Percentiles rank a stretch among this genome's conserved stretches.
Conservation (phyloP, 2,113 vertebrate genomes). For the Triplophysa dalaica region DNA sequence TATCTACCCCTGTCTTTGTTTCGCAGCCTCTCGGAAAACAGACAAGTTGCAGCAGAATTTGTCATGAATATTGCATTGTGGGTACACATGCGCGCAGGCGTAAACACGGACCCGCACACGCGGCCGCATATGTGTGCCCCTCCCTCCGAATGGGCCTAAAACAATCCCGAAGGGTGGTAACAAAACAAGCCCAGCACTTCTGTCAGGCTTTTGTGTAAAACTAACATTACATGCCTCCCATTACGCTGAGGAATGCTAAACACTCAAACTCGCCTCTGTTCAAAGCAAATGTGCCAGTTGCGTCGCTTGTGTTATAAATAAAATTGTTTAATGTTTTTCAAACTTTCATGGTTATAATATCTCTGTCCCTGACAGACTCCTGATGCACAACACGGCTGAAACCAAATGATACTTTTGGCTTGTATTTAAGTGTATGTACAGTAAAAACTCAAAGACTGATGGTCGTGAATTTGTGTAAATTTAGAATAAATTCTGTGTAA, state of each 20-base stretch:
- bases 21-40: slow-evolving; percentile 62
- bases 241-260: slow-evolving; percentile 24
- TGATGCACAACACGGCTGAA: background rate
- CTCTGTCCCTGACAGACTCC: background rate
- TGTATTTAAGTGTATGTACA: background rate
- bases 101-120: slow-evolving; percentile 21
- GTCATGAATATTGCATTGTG: slow-evolving; percentile 76
- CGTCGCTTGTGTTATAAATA: slow-evolving; percentile 13
- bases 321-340: slow-evolving; percentile 8
- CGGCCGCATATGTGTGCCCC: slow-evolving; percentile 21
- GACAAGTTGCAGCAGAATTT: slow-evolving; percentile 68
- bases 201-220: slow-evolving; percentile 34
- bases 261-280: background rate
- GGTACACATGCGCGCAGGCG: background rate
- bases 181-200: slow-evolving; percentile 48
- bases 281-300: background rate
- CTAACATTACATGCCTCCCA: slow-evolving; percentile 36
- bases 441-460: background rate
- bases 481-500: too few relatives aligned
- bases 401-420: too few relatives aligned
- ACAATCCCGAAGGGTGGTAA: slow-evolving; percentile 37
- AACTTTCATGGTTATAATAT: background rate
- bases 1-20: slow-evolving; percentile 49
- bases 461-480: too few relatives aligned
- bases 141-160: slow-evolving; percentile 2